Percentiles rank a stretch among this genome's conserved stretches.
phyloP scores from a whole-genome alignment of 2,113 vertebrate genomes.

The Corythaixoides concolor region DNA sequence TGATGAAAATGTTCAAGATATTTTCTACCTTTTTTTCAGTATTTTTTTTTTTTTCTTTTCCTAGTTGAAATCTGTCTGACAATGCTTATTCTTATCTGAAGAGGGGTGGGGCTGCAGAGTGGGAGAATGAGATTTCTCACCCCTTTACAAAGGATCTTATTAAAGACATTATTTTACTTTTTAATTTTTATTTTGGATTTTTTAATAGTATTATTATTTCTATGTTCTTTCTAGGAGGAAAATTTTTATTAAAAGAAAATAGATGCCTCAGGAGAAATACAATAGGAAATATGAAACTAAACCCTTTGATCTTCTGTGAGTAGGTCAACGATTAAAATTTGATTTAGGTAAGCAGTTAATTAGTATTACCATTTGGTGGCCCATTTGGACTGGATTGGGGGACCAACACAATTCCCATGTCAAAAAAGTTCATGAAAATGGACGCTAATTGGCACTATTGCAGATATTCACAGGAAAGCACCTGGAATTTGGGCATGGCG shows the following conservation, averaged over 20 bases:
- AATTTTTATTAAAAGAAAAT: slow-evolving; percentile 40
- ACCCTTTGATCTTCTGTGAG: slow-evolving; percentile 49
- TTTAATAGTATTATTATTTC: background rate
- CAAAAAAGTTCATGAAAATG: background rate
- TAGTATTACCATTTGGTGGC: slow-evolving; percentile 52
- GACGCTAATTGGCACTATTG: background rate
- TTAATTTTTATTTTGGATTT: background rate
- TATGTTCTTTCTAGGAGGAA: slow-evolving; percentile 29
- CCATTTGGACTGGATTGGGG: slow-evolving; percentile 48
- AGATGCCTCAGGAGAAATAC: slow-evolving; percentile 49
- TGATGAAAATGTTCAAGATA: background rate
- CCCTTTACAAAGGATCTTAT: background rate
- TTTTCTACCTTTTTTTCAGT: background rate
- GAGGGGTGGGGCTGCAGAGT: background rate
- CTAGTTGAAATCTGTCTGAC: background rate
- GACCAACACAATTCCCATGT: background rate
- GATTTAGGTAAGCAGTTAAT: slow-evolving; percentile 64
- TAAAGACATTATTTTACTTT: background rate
- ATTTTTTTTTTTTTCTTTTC: background rate
- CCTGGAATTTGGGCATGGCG: background rate
- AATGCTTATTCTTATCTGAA: background rate
- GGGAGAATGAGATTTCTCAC: background rate
- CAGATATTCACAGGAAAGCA: background rate
- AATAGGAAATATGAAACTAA: slow-evolving; percentile 56
- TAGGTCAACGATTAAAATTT: slow-evolving; percentile 67